These are phyloP conservation scores for Holothuria scabra DNA, from an alignment of 53 echinoderm and acorn worm genomes.

Conservation along the genomic window DNA sequence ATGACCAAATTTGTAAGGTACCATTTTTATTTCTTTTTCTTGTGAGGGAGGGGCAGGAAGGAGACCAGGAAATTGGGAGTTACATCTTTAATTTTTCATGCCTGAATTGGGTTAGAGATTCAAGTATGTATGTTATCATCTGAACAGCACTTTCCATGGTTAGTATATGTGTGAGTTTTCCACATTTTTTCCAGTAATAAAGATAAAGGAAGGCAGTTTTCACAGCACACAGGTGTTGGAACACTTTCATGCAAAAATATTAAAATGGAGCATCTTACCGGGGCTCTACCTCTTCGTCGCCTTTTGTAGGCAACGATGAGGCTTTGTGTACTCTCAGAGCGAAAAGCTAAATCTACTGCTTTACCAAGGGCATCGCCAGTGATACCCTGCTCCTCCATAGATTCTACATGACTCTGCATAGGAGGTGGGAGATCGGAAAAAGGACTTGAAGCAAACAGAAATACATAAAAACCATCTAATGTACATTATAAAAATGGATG, in stretches of 20 bases:
- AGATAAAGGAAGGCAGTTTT: neutral
- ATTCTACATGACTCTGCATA: slow-evolving; percentile 84
- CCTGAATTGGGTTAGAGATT: no score
- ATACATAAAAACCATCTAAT: neutral
- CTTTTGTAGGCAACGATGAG: slow-evolving; percentile 83
- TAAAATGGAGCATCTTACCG: slow-evolving; percentile 74
- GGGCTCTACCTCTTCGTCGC: slow-evolving; percentile 80
- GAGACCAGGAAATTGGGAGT: no score
- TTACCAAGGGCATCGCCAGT: slow-evolving; percentile 49
- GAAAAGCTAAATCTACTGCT: slow-evolving; percentile 54
- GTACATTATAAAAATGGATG: no score
- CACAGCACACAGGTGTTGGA: no score
- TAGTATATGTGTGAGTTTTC: neutral
- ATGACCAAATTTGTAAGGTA: no score
- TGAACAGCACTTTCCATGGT: neutral
- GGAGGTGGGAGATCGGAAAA: slow-evolving; percentile 4
- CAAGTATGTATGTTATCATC: no score
- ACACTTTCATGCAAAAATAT: no score
- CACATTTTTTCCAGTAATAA: neutral
- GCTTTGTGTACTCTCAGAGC: slow-evolving; percentile 89
- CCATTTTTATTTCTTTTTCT: neutral
- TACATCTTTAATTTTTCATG: no score
- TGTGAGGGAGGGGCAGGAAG: neutral
- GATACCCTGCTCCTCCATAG: slow-evolving; percentile 80
- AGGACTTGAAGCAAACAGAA: slow-evolving; percentile 30